phyloP scores from a whole-genome alignment of 2,797 vertebrate genomes.

The Petrocephalus sullivani region DNA sequence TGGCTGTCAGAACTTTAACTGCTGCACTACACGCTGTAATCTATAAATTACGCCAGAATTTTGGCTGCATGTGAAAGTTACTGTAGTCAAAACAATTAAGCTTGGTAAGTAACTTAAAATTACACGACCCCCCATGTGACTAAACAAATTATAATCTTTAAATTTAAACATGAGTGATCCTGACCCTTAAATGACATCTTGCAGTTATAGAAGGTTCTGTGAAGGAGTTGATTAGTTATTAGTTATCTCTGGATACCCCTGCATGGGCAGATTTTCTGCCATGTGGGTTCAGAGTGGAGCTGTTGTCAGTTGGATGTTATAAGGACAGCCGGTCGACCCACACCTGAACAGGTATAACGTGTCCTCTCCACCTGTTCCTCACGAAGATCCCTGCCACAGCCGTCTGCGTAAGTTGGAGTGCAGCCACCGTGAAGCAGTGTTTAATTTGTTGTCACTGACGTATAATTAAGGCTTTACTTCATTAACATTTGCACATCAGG shows the following conservation, averaged over 20 bases:
- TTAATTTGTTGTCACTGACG: neutral
- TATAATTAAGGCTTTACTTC: neutral
- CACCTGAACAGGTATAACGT: neutral
- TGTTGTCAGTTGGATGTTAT: neutral
- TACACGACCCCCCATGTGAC: neutral
- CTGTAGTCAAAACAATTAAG: neutral
- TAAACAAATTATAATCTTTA: neutral
- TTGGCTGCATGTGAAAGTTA: neutral
- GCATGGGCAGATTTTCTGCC: neutral
- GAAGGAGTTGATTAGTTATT: neutral
- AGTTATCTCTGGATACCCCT: neutral
- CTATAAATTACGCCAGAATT: neutral
- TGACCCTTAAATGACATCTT: neutral
- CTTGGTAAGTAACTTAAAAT: neutral
- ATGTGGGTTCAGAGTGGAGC: neutral
- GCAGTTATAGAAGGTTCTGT: neutral
- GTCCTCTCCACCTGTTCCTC: neutral
- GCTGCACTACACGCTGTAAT: slow-evolving; percentile 1
- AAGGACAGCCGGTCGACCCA: neutral
- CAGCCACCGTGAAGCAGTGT: neutral
- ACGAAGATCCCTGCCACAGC: neutral
- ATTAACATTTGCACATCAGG: neutral
- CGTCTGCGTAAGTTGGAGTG: neutral
- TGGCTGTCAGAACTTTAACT: neutral
- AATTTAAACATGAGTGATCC: neutral